Base-by-base conservation (phyloP, 2,113 vertebrate genomes). In the Ailuropoda melanoleuca region DNA sequence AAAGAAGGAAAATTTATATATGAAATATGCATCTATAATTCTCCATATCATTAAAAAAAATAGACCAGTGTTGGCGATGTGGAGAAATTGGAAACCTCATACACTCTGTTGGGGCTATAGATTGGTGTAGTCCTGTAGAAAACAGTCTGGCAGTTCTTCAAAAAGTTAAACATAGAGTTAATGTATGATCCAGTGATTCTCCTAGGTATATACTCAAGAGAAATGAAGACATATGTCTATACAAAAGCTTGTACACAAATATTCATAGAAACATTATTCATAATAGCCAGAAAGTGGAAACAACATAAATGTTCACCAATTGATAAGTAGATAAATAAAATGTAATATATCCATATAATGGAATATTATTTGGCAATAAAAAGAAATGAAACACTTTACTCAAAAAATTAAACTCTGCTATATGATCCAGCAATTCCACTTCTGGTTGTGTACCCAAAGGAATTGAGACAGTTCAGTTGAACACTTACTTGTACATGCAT, bases 341-440 rank as follows among this genome's bases (percentile, higher is more conserved):
- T 90, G 37, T 55, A 13, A 53, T 74, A 43, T 90, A 58, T 82
- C 21, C 56, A 60, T 37, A 43, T 80, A 60, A 58, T 62, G 53
- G 26, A 58, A 80, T 88, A 78, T 88, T 94, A 62, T 85, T 95
- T 96, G 77, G 60, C 48, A 96, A 12, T 80, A 48, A 75, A 80
- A 72, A 77, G 29, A 86, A 91, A 83, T 55, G 12, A 68, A 29
- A 14, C 81, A 48, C 39, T 74, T 68, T 74, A 62, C 34, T 83
- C 13, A 94, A 64, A 95, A 92, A 50, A 62, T 50, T 62, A 91
- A 74, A 93, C 14, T 39, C 91, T 90, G 60, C 43, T 19, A 74
- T 82, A 70, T 95, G 58, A 92, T 75, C 31, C 46, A 83, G 56
- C 31, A 83, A 1, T 92, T 74, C 24, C 24, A 86, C 26, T 95